Conservation (phyloP, 2,797 vertebrate genomes). For the Diplodus puntazzo region DNA sequence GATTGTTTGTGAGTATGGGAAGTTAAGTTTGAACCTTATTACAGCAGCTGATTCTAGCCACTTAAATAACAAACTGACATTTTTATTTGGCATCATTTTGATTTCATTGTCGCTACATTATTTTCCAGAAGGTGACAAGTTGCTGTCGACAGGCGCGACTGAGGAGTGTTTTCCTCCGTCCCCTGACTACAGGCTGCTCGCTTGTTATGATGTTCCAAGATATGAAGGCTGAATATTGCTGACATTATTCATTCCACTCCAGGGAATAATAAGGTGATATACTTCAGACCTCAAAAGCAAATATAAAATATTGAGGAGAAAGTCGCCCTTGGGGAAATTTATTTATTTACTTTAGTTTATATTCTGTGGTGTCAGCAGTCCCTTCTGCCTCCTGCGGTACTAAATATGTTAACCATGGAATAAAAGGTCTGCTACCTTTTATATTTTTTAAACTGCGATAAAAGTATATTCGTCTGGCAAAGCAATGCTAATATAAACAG, state of each 20-base stretch:
- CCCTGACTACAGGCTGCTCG: slow-evolving; percentile 25
- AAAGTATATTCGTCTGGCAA: slow-evolving; percentile 30
- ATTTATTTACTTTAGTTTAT: slow-evolving; percentile 69
- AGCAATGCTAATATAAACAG: slow-evolving; percentile 4
- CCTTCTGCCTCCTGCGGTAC: slow-evolving; percentile 21
- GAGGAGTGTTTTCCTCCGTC: slow-evolving; percentile 17
- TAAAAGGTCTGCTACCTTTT: slow-evolving; percentile 35
- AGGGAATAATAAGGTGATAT: slow-evolving; percentile 65
- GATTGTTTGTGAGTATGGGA: too few species aligned
- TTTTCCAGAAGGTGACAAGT: slow-evolving; percentile 7
- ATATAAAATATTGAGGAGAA: slow-evolving; percentile 65
- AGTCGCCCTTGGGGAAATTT: slow-evolving; percentile 58
- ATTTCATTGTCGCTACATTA: slow-evolving; percentile 25
- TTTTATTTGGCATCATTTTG: slow-evolving; percentile 26
- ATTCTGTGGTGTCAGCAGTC: slow-evolving; percentile 65
- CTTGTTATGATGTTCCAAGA: slow-evolving; percentile 52
- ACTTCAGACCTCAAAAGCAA: slow-evolving; percentile 57
- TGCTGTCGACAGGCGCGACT: slow-evolving; percentile 10
- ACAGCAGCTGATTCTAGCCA: neutral
- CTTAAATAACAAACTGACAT: neutral
- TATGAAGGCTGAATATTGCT: slow-evolving; percentile 69
- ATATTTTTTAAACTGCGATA: slow-evolving; percentile 33
- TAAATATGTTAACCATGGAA: slow-evolving; percentile 57
- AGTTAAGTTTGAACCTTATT: neutral
- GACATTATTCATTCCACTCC: slow-evolving; percentile 66